Evolutionary conservation across 35 echinoderm and acorn worm genomes (phyloP).

Genomic region (Amphiura filiformis): DNA sequence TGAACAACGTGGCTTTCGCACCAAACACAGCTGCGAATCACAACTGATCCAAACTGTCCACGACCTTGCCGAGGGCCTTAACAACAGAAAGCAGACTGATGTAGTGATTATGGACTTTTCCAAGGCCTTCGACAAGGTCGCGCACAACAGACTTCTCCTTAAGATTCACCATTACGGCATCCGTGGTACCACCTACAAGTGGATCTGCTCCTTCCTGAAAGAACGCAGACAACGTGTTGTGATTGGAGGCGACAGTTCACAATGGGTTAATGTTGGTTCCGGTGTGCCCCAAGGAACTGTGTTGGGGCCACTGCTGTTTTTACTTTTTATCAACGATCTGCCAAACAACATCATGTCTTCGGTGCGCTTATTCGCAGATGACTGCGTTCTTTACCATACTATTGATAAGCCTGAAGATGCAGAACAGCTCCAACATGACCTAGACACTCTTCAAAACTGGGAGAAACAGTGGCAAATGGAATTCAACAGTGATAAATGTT

Average conservation of each 20-base stretch:
- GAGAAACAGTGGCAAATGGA: conserved; percentile 30
- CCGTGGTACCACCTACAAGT: not conserved
- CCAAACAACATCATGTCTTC: not conserved
- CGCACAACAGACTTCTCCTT: not conserved
- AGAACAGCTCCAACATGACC: conserved; percentile 37
- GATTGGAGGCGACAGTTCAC: no score
- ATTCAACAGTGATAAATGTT: conserved; percentile 7
- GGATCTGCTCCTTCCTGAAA: conserved; percentile 28
- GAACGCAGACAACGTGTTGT: conserved; percentile 35
- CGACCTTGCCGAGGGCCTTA: not conserved
- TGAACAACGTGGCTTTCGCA: not conserved
- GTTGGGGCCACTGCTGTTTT: conserved; percentile 54
- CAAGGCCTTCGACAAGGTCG: not conserved
- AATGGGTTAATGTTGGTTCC: conserved; percentile 3
- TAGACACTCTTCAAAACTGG: conserved; percentile 10
- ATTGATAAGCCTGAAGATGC: not conserved
- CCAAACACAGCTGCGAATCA: not conserved
- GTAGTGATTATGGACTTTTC: no score
- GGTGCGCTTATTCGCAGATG: conserved; percentile 37
- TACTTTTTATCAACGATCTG: conserved; percentile 30
- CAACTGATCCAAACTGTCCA: no score
- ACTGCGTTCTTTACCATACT: conserved; percentile 24
- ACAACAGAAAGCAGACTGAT: not conserved
- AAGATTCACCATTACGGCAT: not conserved
- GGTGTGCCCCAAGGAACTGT: conserved; percentile 73